Percentiles rank a stretch among this genome's conserved stretches.
These are phyloP conservation scores for Heliocidaris tuberculata DNA, from an alignment of 35 echinoderm and acorn worm genomes.

Conservation along the genomic window DNA sequence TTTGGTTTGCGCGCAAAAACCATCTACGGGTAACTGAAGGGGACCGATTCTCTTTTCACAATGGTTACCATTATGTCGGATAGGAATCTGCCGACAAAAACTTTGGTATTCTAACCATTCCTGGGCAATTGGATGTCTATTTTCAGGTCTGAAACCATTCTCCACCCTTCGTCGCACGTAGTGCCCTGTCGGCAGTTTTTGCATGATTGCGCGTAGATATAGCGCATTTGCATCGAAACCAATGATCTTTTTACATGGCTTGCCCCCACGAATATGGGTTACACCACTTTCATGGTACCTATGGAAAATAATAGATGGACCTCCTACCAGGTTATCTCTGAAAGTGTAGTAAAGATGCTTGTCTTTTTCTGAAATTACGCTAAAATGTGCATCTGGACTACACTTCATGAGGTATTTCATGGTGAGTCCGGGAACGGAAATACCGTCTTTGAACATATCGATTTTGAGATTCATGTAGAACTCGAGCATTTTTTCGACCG, in stretches of 20 bases:
- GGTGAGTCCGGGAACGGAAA: constrained; percentile 63
- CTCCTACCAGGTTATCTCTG: constrained; percentile 43
- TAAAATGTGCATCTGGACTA: constrained; percentile 38
- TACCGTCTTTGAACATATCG: constrained; percentile 48
- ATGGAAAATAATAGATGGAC: constrained; percentile 60
- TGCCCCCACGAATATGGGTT: constrained; percentile 36
- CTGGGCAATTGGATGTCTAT: constrained; percentile 40
- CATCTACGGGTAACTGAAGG: constrained; percentile 16
- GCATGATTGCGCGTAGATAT: constrained; percentile 58
- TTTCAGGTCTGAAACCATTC: constrained; percentile 42
- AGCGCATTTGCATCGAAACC: constrained; percentile 75
- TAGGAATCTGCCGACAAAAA: constrained; percentile 8
- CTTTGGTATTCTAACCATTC: constrained; percentile 66
- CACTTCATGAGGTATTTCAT: constrained; percentile 46
- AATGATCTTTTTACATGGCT: constrained; percentile 52
- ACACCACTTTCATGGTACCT: constrained; percentile 31
- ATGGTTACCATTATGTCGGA: constrained; percentile 43
- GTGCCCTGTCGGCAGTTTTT: constrained; percentile 63
- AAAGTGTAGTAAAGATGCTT: constrained; percentile 65
- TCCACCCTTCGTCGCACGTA: constrained; percentile 36
- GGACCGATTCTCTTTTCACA: constrained; percentile 34
- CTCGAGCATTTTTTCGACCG: constrained; percentile 53
- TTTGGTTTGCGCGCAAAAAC: constrained; percentile 33
- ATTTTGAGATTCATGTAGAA: constrained; percentile 48
- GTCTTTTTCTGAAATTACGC: constrained; percentile 52